Evolutionary conservation across 1,140 invertebrate genomes (phyloP), one percentile per base, ranked within the genome.

Genomic region (Xylocopa sonorina): DNA sequence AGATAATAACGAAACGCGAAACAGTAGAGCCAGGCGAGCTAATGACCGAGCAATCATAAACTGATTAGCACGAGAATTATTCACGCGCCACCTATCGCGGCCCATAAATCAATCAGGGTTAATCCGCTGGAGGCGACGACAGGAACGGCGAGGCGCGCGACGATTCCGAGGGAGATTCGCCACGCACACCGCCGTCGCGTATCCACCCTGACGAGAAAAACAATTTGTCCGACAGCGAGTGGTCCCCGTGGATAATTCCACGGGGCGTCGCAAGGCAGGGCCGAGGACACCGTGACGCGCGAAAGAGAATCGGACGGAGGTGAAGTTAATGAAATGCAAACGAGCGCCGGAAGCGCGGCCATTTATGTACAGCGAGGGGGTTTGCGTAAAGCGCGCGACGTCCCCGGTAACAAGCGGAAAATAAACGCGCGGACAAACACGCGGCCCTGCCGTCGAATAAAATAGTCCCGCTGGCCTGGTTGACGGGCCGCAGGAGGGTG

Each of bases 291-390:
- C 55, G 66, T 41, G 57, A 64, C 71, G 63, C 43, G 81, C 74
- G n/a, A 81, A 80, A 86, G 84, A 77, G 84, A 83, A 86, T 81
- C 72, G 76, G 75, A 73, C 74, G 69, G 62, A 82, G 84, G 75
- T 77, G 66, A 84, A 86, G 83, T 88, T 89, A 90, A 90, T 90
- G 89, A 89, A 90, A 90, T 90, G 89, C 88, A 90, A 90, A 90
- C 84, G 88, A 78, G 74, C 73, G 83, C 67, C 78, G 73, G 85
- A 84, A 86, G 75, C 85, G 84, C 58, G n/a, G n/a, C 55, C 62
- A 50, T 72, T 79, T 81, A 78, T 72, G 72, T 32, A 38, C n/a
- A n/a, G n/a, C n/a, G 74, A 48, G n/a, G 63, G 69, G 74, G 53
- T 78, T 82, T 82, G 76, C 82, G 82, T 78, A 81, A 84, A 82